Percentiles rank a stretch among this genome's conserved stretches.
Conservation (phyloP, 1,140 invertebrate species). For the Tigriopus japonicus region DNA sequence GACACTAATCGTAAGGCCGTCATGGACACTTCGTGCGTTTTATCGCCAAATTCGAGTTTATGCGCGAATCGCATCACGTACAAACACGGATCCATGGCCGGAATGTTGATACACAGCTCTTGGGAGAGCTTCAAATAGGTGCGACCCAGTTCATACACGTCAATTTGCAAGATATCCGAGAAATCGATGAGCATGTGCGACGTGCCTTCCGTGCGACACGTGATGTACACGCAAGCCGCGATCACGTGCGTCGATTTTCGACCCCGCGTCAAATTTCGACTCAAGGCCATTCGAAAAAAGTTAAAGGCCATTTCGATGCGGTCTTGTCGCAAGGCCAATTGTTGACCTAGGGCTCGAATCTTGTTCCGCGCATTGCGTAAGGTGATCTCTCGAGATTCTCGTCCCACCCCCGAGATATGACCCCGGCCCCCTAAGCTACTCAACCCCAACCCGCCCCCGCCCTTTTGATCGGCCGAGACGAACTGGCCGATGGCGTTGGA, state of each 20-base stretch:
- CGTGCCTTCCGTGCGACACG: conserved; percentile 80
- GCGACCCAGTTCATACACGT: conserved; percentile 82
- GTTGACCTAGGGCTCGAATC: conserved; percentile 53
- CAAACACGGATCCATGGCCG: conserved; percentile 42
- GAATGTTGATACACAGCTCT: conserved; percentile 77
- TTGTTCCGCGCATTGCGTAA: conserved; percentile 63
- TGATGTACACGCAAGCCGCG: conserved; percentile 93
- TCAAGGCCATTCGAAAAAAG: conserved; percentile 92
- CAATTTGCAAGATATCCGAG: conserved; percentile 86
- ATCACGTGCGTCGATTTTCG: conserved; percentile 75
- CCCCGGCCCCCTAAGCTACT: conserved; percentile 20
- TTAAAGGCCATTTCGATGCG: conserved; percentile 81
- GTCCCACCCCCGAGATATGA: conserved; percentile 41
- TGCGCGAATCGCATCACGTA: conserved; percentile 55
- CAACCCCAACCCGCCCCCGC: conserved; percentile 35
- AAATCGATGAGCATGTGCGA: conserved; percentile 93
- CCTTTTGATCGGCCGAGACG: conserved; percentile 67
- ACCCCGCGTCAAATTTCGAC: conserved; percentile 65
- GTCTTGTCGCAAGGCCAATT: conserved; percentile 60
- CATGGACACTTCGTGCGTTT: conserved; percentile 81
- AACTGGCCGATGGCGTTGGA: conserved; percentile 75
- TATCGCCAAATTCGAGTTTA: conserved; percentile 72
- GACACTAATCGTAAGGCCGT: conserved; percentile 81
- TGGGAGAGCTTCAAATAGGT: conserved; percentile 75
- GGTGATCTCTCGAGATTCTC: conserved; percentile 75